phyloP scores from a whole-genome alignment of 2,888 invertebrate species.

The Stenoptilia bipunctidactyla region DNA sequence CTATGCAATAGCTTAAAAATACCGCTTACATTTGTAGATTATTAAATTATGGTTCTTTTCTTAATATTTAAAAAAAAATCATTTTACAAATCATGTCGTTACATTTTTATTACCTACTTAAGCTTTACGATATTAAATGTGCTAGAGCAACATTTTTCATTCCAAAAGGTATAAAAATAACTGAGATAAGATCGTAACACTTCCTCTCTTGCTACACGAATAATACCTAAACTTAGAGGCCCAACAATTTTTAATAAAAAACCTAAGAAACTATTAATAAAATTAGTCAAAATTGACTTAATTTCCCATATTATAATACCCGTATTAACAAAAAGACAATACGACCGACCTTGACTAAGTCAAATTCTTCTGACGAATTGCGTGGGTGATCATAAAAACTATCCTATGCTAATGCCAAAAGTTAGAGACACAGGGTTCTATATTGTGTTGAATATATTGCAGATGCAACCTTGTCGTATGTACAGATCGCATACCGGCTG shows the following conservation, averaged over 20 bases:
- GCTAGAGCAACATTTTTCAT: too few species aligned
- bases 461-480: constrained; percentile 41
- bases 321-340: constrained; percentile 49
- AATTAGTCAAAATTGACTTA: background rate
- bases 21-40: too few species aligned
- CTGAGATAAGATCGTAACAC: too few species aligned
- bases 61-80: too few species aligned
- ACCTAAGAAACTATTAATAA: background rate
- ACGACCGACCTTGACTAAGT: constrained; percentile 63
- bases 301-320: background rate
- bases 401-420: constrained; percentile 59
- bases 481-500: constrained; percentile 45
- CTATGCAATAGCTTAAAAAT: too few species aligned
- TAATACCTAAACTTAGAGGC: background rate
- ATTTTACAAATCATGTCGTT: too few species aligned
- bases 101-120: too few species aligned
- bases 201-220: background rate
- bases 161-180: too few species aligned
- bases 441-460: constrained; percentile 10
- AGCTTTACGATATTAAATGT: too few species aligned
- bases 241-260: background rate
- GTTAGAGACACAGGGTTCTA: constrained; percentile 38
- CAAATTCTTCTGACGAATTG: constrained; percentile 59
- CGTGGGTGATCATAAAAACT: constrained; percentile 68
- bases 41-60: too few species aligned